phyloP scores from a whole-genome alignment of 2,888 invertebrate genomes.

The Nymphalis c-album region DNA sequence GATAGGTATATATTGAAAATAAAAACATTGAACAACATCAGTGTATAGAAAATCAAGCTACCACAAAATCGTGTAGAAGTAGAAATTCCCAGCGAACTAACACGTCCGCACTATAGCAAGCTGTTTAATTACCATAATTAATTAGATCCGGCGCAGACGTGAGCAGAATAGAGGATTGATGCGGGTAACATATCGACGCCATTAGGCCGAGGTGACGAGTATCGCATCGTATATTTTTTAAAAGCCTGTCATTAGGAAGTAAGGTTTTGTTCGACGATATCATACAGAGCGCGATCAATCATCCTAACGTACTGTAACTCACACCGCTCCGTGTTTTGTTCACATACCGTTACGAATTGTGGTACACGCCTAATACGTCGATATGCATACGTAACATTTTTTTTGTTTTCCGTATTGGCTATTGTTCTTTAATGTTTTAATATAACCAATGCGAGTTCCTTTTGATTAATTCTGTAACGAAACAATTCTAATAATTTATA shows the following conservation, averaged over 20 bases:
- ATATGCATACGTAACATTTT: slow-evolving; percentile 32
- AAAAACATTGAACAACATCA: slow-evolving; percentile 6
- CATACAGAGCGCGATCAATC: slow-evolving; percentile 68
- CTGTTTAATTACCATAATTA: slow-evolving; percentile 80
- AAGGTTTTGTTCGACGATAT: slow-evolving; percentile 62
- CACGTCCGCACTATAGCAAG: slow-evolving; percentile 56
- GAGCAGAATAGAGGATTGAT: slow-evolving; percentile 77
- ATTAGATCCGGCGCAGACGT: slow-evolving; percentile 75
- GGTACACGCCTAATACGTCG: slow-evolving; percentile 33
- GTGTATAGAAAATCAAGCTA: slow-evolving; percentile 37
- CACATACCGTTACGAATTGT: slow-evolving; percentile 58
- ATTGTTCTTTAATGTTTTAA: slow-evolving; percentile 9
- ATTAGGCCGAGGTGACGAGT: slow-evolving; percentile 70
- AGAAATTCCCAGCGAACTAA: slow-evolving; percentile 48
- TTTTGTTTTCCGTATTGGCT: slow-evolving; percentile 8
- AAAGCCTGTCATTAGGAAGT: slow-evolving; percentile 73
- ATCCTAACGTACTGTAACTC: slow-evolving; percentile 54
- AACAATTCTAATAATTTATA: background rate
- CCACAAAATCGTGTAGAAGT: slow-evolving; percentile 50
- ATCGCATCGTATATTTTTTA: slow-evolving; percentile 59
- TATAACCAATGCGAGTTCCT: background rate
- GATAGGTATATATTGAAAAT: background rate
- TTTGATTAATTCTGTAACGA: background rate
- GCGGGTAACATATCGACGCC: slow-evolving; percentile 73
- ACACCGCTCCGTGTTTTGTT: slow-evolving; percentile 49